These are phyloP conservation scores for Synaphobranchus kaupii DNA, from an alignment of 2,797 vertebrate genomes.

Conservation along the genomic window DNA sequence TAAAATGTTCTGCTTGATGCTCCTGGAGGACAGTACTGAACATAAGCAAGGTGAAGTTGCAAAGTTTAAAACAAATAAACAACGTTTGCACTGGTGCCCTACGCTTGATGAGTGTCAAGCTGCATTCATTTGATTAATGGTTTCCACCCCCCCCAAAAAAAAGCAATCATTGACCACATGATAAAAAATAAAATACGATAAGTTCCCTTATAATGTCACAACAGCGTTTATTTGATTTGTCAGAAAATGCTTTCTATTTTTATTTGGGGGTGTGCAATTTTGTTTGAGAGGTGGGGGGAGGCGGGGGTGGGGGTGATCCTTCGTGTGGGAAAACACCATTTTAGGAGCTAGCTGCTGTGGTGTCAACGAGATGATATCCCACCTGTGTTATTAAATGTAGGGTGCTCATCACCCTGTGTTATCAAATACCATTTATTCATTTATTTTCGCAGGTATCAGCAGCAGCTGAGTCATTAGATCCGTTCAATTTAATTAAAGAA, in stretches of 20 bases:
- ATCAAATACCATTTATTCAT: neutral
- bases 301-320: neutral
- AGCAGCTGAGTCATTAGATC: neutral
- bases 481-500: neutral
- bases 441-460: neutral
- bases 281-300: neutral
- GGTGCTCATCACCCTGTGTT: neutral
- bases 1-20: neutral
- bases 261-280: neutral
- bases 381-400: neutral
- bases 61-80: neutral
- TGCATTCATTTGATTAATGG: neutral
- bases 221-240: neutral
- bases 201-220: neutral
- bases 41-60: neutral
- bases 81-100: neutral
- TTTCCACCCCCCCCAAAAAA: neutral
- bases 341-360: neutral
- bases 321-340: neutral
- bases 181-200: neutral
- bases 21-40: neutral
- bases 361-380: neutral
- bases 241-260: neutral
- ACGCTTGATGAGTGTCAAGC: neutral
- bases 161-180: neutral